Evolutionary conservation across 2,888 invertebrate species (phyloP), one percentile per base, ranked within the genome.

Genomic region (Andricus curvator): DNA sequence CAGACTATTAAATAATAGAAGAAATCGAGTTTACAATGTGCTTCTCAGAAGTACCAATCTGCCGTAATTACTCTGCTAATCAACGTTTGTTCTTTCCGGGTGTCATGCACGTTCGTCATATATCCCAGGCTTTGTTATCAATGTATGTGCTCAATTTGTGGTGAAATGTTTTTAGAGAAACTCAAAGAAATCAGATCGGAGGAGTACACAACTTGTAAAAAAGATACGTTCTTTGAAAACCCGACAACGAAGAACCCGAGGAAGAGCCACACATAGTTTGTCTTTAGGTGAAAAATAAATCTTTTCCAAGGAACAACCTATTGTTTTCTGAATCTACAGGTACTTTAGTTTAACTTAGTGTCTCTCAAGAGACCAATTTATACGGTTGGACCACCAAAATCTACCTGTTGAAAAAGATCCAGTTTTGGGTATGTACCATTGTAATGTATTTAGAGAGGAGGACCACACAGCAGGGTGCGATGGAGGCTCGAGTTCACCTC

Each of bases 21-120:
- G 60, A 74, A 82, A 81, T 82, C 82, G 81, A 79, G 79, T 80
- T 79, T 82, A 77, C 82, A 76, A 78, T 82, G 78, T 77, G 78
- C 33, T 62, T 25, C 74, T 62, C 44, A 78, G 81, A 81, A 70
- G 74, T 76, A 77, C 68, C 80, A 64, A 44, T 62, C 51, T 68
- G 60, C 66, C 22, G 82, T 81, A 82, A 82, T 83, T 82, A 79
- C 80, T 77, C 48, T 66, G 65, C 65, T 78, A 81, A 80, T 81
- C 83, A 77, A 79, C 82, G 80, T 78, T 56, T 66, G 60, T 41
- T 77, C 74, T 51, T 81, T 83, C 81, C 79, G 79, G 81, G 83
- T 81, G 81, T 83, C 80, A 83, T 77, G 81, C 48, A 79, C 83
- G 17, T 48, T 70, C 25, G 22, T 70, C 48, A 22, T 15, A 48